Evolutionary conservation across 2,888 invertebrate genomes (phyloP).

Genomic region (Drosophila nr. fundita): DNA sequence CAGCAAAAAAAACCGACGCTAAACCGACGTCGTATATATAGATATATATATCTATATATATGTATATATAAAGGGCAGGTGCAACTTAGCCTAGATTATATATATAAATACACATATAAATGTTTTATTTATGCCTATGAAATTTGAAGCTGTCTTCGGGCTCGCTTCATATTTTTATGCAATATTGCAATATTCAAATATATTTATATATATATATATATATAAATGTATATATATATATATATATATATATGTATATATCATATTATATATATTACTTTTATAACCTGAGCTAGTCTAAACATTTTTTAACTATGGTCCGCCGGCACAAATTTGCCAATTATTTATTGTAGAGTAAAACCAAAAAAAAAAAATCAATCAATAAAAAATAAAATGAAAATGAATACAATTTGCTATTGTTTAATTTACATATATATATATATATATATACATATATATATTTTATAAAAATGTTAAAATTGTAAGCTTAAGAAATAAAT

Average conservation of each 20-base stretch:
- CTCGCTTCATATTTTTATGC: slow-evolving; percentile 28
- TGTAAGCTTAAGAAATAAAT: slow-evolving; percentile 17
- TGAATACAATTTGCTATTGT: slow-evolving; percentile 55
- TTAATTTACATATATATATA: slow-evolving; percentile 33
- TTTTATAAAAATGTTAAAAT: slow-evolving; percentile 16
- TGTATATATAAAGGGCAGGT: slow-evolving; percentile 25
- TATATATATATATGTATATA: slow-evolving; percentile 20
- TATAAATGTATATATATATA: slow-evolving; percentile 20
- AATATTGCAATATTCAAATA: slow-evolving; percentile 8
- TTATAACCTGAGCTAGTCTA: slow-evolving; percentile 82
- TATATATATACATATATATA: slow-evolving; percentile 16
- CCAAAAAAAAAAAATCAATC: background rate
- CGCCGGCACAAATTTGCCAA: slow-evolving; percentile 60
- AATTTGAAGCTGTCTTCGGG: slow-evolving; percentile 37
- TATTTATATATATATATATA: slow-evolving; percentile 29
- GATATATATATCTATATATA: background rate
- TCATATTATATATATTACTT: slow-evolving; percentile 39
- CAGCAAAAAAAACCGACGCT: slow-evolving; percentile 17
- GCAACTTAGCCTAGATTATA: slow-evolving; percentile 43
- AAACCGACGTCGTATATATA: slow-evolving; percentile 2
- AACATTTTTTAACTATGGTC: slow-evolving; percentile 78
- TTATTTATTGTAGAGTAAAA: slow-evolving; percentile 18
- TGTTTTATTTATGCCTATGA: slow-evolving; percentile 21
- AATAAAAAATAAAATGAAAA: slow-evolving; percentile 11
- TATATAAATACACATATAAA: slow-evolving; percentile 10